Evolutionary conservation across 2,113 vertebrate species (phyloP).

Genomic region (Apeltes quadracus): DNA sequence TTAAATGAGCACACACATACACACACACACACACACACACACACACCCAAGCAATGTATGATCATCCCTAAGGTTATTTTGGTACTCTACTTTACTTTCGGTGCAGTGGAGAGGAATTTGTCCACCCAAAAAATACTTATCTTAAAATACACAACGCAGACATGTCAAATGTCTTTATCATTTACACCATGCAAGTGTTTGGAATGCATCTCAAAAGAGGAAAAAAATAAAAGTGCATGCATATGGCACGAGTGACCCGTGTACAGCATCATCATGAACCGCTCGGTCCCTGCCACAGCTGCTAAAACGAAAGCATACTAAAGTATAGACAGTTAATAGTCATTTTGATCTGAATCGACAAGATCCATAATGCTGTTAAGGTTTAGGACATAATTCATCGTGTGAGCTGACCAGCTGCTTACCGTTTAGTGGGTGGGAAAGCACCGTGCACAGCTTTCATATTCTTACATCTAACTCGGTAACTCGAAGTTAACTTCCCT

Average conservation of each 20-base stretch:
- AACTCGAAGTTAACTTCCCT: not conserved
- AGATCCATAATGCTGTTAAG: not conserved
- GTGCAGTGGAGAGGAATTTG: not conserved
- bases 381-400: not conserved
- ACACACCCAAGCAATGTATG: not conserved
- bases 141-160: not conserved
- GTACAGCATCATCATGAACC: not conserved
- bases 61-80: slow-evolving; percentile 15
- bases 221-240: not conserved
- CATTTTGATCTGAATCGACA: not conserved
- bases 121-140: not conserved
- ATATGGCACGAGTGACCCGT: not conserved
- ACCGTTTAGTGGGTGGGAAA: not conserved
- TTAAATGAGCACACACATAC: slow-evolving; percentile 29
- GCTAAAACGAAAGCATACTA: not conserved
- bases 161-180: not conserved
- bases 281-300: not conserved
- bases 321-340: not conserved
- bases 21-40: not conserved
- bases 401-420: not conserved
- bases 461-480: not conserved
- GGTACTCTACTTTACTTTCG: slow-evolving; percentile 2
- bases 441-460: not conserved
- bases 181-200: not conserved
- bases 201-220: not conserved